A percentile compares a stretch with the other conserved stretches of the same genome.
These are phyloP conservation scores for Trachemys scripta DNA, from an alignment of 2,113 vertebrate genomes.

Conservation along the genomic window DNA sequence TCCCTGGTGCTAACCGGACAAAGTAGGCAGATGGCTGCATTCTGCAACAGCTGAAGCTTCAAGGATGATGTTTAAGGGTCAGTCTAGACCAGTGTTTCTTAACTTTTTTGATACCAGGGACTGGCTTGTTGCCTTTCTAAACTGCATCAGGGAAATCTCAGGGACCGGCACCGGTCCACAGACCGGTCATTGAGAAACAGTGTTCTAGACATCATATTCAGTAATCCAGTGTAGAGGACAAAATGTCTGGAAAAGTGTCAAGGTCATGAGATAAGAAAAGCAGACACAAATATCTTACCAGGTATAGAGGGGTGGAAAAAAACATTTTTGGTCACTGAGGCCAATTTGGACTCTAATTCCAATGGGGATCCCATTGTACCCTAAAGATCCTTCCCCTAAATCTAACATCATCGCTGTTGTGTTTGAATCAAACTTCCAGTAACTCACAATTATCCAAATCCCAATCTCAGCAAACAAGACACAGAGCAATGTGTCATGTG, in stretches of 20 bases:
- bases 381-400: neutral
- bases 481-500: neutral
- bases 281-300: neutral
- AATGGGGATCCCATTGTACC: neutral
- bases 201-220: neutral
- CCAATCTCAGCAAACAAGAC: neutral
- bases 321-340: neutral
- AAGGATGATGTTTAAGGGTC: neutral
- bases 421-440: neutral
- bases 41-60: neutral
- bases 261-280: neutral
- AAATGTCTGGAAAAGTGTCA: neutral
- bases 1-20: neutral
- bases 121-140: neutral
- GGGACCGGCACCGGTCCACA: neutral
- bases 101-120: neutral
- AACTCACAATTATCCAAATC: neutral
- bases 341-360: neutral
- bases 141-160: neutral
- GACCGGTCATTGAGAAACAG: neutral
- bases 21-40: neutral
- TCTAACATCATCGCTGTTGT: neutral
- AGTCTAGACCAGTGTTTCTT: neutral
- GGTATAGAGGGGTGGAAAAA: neutral
- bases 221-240: neutral